Evolutionary conservation across 2,888 invertebrate genomes (phyloP).

Genomic region (Acronicta alni): DNA sequence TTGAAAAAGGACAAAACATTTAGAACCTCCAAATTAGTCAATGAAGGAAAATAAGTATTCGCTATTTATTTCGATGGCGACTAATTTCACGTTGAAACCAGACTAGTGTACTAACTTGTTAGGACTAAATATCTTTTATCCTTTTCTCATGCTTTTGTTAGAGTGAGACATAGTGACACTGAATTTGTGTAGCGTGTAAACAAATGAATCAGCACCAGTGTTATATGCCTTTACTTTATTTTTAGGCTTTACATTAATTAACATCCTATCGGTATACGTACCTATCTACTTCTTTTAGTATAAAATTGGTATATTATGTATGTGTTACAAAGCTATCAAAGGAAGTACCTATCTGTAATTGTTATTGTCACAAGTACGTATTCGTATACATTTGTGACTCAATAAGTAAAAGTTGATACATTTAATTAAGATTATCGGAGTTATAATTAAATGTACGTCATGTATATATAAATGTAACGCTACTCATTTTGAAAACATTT

Average conservation of each 20-base stretch:
- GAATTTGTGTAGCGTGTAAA: too few species aligned
- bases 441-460: slow-evolving; percentile 6
- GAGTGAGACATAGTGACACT: too few species aligned
- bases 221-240: too few species aligned
- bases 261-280: background rate
- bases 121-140: too few species aligned
- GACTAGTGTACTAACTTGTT: too few species aligned
- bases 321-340: slow-evolving; percentile 48
- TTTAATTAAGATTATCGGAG: slow-evolving; percentile 38
- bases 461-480: background rate
- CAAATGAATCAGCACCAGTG: too few species aligned
- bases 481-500: background rate
- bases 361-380: slow-evolving; percentile 37
- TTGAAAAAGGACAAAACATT: background rate
- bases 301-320: slow-evolving; percentile 16
- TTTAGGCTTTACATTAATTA: too few species aligned
- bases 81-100: too few species aligned
- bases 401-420: slow-evolving; percentile 49
- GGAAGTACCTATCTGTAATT: slow-evolving; percentile 55
- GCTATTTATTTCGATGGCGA: too few species aligned
- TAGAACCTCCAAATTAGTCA: too few species aligned
- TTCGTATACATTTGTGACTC: slow-evolving; percentile 47
- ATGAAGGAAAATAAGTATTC: too few species aligned
- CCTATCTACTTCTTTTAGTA: slow-evolving; percentile 4
- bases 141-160: too few species aligned